phyloP scores from a whole-genome alignment of 2,888 invertebrate species.

The Ferrisia virgata region DNA sequence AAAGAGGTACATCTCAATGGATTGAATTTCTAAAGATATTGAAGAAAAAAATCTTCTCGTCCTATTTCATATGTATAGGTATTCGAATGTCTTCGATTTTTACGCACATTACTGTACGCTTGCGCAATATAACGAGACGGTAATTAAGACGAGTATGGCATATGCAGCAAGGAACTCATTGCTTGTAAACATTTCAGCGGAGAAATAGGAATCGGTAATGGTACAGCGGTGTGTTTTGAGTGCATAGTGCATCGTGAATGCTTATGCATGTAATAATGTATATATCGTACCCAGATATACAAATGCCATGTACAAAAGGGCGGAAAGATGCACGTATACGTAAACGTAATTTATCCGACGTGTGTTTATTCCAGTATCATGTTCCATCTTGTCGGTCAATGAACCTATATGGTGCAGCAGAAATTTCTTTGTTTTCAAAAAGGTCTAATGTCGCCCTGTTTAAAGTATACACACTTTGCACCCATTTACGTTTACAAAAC shows the following conservation, averaged over 20 bases:
- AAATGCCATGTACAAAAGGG: not conserved
- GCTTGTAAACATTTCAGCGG: slow-evolving; percentile 7
- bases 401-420: not conserved
- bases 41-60: too few relatives aligned
- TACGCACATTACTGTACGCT: too few relatives aligned
- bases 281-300: too few relatives aligned
- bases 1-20: too few relatives aligned
- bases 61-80: too few relatives aligned
- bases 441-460: not conserved
- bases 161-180: not conserved
- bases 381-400: not conserved
- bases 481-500: not conserved
- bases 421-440: not conserved
- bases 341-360: slow-evolving; percentile 26
- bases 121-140: not conserved
- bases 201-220: not conserved
- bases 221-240: not conserved
- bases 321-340: slow-evolving; percentile 24
- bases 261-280: too few relatives aligned
- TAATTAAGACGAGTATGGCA: not conserved
- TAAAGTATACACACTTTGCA: too few relatives aligned
- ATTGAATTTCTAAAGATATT: too few relatives aligned
- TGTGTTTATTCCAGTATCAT: slow-evolving; percentile 27
- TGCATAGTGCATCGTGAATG: not conserved
- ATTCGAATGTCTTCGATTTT: too few relatives aligned